phyloP scores from a whole-genome alignment of 64 coral and sea anemone species.

The Montipora sp. region DNA sequence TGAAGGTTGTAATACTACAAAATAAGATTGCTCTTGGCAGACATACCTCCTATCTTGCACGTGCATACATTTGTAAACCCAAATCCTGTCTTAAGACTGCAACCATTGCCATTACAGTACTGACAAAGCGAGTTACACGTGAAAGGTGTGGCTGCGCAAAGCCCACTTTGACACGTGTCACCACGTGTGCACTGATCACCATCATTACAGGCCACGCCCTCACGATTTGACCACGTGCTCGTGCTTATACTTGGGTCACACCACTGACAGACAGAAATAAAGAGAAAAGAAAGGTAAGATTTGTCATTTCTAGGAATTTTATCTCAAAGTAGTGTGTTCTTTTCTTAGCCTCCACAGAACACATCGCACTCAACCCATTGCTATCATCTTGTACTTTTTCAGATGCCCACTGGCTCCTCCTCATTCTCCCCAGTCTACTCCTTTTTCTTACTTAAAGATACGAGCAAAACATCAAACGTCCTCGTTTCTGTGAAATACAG shows the following conservation, averaged over 20 bases:
- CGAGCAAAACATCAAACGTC: too few relatives aligned
- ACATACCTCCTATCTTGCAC: constrained; percentile 92
- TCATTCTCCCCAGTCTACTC: too few relatives aligned
- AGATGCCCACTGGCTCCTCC: too few relatives aligned
- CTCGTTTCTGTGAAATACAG: too few relatives aligned
- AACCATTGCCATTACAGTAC: constrained; percentile 77
- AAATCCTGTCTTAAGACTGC: constrained; percentile 81
- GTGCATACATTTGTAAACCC: constrained; percentile 77
- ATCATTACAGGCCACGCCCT: constrained; percentile 77
- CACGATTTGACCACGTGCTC: constrained; percentile 55
- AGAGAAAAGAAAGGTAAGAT: not conserved
- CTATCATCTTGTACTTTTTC: too few relatives aligned
- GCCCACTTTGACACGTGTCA: constrained; percentile 73
- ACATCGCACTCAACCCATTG: too few relatives aligned
- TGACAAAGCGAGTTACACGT: constrained; percentile 84
- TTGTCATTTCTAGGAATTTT: not conserved
- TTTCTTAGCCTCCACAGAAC: not conserved
- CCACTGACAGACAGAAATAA: constrained; percentile 50
- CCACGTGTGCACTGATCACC: constrained; percentile 69
- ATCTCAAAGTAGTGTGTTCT: not conserved
- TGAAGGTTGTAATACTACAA: not conserved
- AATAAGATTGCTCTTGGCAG: not conserved
- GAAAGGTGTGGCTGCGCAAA: constrained; percentile 77
- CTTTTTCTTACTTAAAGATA: too few relatives aligned
- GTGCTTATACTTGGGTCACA: constrained; percentile 58